Evolutionary conservation across 1,140 invertebrate species (phyloP).

Genomic region (Archivesica marissinica): DNA sequence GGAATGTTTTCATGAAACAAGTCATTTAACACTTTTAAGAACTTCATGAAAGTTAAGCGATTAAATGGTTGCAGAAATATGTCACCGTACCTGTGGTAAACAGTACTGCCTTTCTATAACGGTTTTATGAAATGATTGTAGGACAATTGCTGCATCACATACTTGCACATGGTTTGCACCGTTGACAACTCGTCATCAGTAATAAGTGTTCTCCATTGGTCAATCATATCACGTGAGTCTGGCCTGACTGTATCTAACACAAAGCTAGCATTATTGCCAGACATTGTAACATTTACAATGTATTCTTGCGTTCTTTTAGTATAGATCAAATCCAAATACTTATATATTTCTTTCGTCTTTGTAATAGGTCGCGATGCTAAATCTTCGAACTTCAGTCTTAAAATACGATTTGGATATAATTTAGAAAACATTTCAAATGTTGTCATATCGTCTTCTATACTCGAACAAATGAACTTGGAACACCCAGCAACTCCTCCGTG

Average conservation of each 20-base stretch:
- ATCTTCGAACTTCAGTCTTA: slow-evolving; percentile 29
- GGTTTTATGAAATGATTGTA: slow-evolving; percentile 34
- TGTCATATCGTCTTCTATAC: slow-evolving; percentile 31
- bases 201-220: slow-evolving; percentile 23
- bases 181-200: neutral
- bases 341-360: slow-evolving; percentile 17
- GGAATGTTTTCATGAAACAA: too few relatives aligned
- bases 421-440: neutral
- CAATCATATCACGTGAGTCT: neutral
- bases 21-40: too few relatives aligned
- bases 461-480: slow-evolving; percentile 18
- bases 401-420: neutral
- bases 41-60: too few relatives aligned
- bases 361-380: neutral
- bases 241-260: slow-evolving; percentile 4
- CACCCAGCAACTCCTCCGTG: slow-evolving; percentile 23
- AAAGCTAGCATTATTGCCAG: neutral
- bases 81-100: too few relatives aligned
- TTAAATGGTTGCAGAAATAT: too few relatives aligned
- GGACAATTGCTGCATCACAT: slow-evolving; percentile 3
- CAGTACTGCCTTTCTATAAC: too few relatives aligned
- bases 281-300: slow-evolving; percentile 21
- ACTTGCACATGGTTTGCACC: slow-evolving; percentile 20
- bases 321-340: slow-evolving; percentile 7
- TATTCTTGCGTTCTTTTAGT: neutral